Evolutionary conservation across 2,113 vertebrate species (phyloP).

Genomic region (Etia nguti): DNA sequence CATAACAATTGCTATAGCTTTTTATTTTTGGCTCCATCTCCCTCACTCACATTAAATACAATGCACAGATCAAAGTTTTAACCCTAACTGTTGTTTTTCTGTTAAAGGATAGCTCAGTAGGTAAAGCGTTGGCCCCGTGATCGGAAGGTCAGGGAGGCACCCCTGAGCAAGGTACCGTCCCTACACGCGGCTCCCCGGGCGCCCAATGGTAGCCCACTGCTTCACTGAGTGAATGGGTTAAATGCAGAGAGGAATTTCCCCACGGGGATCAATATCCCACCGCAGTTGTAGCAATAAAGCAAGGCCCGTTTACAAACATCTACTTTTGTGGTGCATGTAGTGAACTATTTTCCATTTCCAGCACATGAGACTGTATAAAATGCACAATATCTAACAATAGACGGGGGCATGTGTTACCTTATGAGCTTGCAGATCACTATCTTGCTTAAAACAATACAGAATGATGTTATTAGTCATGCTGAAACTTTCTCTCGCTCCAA

Average conservation of each 20-base stretch:
- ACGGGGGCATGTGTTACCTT: conserved; percentile 65
- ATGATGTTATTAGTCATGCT: conserved; percentile 89
- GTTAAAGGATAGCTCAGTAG: too few species aligned
- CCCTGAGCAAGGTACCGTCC: too few species aligned
- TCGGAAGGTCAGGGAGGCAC: too few species aligned
- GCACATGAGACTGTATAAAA: neutral
- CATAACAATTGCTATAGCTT: neutral
- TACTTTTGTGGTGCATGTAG: neutral
- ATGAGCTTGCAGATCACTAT: conserved; percentile 76
- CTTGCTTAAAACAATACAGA: conserved; percentile 79
- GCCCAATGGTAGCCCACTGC: too few species aligned
- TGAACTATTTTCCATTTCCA: neutral
- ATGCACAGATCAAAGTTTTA: neutral
- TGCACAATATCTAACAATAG: neutral
- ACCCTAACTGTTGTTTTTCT: neutral
- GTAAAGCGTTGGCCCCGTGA: too few species aligned
- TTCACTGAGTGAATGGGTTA: too few species aligned
- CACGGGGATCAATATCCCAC: too few species aligned
- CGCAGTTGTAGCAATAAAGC: neutral
- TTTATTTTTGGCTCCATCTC: neutral
- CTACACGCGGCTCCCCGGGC: too few species aligned
- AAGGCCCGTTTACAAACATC: neutral
- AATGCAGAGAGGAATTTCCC: too few species aligned
- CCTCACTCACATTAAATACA: neutral
- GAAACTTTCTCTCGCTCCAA: conserved; percentile 88